Base-by-base conservation (phyloP, 2,113 vertebrate genomes). In the Microcebus jonahi region DNA sequence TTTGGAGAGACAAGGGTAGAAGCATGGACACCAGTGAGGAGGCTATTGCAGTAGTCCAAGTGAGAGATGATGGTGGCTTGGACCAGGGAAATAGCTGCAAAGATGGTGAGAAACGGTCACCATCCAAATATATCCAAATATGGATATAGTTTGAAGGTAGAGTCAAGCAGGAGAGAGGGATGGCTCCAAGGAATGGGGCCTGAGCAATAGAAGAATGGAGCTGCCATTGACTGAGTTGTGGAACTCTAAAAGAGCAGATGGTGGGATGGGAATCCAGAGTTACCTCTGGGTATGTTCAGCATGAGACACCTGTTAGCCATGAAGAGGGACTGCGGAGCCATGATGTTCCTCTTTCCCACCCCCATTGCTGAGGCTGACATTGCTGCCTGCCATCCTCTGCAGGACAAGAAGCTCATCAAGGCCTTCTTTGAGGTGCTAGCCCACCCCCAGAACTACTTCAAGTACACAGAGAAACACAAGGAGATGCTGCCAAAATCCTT, bases 321-420 rank as follows among this genome's bases (percentile, higher is more conserved):
- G 8, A 75, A 27, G 65, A 85, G 45, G 90, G 91, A 48, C 29
- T 90, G 42, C 70, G 55, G 39, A 63, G 39, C 3, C 0, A 2
- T 42, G 36, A 67, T 71, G 48, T 81, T 36, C 31, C 50, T 53
- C 75, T 68, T 55, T 55, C 65, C 75, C 36, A 17, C 20, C 17
- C 27, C 8, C 4, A 9, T 20, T 2, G 1, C 10, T 42, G 53
- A 90, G 57, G 76, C 93, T 95, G 67, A 95, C 79, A 17, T 1
- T 53, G 68, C 82, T 27, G 1, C 63, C 80, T 75, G 61, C 93
- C 70, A 95, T 95, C 96, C 96, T 90, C 92, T 8, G 0, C 98
- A 99, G 99, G 99, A 99, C 98, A 99, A 99, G 99, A 99, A 99
- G 98, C 99, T 99, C 98, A 99, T 99, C 98, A 99, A 99, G 98